phyloP scores from a whole-genome alignment of 2,888 invertebrate genomes.

The Nebria brevicollis region DNA sequence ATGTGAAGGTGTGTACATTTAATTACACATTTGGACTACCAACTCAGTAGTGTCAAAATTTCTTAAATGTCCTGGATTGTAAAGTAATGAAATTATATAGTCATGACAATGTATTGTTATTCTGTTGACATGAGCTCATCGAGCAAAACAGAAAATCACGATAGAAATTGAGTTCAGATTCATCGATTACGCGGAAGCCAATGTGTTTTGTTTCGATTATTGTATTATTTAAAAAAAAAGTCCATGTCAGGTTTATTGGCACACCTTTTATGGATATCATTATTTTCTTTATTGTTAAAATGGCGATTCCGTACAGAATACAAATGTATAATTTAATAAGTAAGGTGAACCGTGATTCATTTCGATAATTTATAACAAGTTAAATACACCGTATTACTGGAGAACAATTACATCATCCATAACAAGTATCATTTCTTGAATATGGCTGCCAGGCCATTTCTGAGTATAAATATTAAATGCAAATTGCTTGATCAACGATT shows the following conservation, averaged over 20 bases:
- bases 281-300: neutral
- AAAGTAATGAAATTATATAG: too few relatives aligned
- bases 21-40: too few relatives aligned
- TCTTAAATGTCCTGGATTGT: too few relatives aligned
- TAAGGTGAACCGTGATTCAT: constrained; percentile 13
- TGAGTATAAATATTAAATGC: neutral
- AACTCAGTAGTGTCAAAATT: too few relatives aligned
- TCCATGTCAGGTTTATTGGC: neutral
- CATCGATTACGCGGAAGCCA: neutral
- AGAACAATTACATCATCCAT: constrained; percentile 22
- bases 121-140: too few relatives aligned
- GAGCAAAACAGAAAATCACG: too few relatives aligned
- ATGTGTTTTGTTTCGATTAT: neutral
- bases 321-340: neutral
- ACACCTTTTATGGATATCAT: neutral
- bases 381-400: constrained; percentile 4
- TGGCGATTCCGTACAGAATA: neutral
- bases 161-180: too few relatives aligned
- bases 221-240: neutral
- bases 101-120: too few relatives aligned
- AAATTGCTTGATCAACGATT: neutral
- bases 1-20: too few relatives aligned
- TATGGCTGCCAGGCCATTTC: neutral
- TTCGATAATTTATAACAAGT: neutral
- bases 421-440: neutral